These are phyloP conservation scores for Drosophila ogumai DNA, from an alignment of 1,140 invertebrate genomes.

Conservation along the genomic window DNA sequence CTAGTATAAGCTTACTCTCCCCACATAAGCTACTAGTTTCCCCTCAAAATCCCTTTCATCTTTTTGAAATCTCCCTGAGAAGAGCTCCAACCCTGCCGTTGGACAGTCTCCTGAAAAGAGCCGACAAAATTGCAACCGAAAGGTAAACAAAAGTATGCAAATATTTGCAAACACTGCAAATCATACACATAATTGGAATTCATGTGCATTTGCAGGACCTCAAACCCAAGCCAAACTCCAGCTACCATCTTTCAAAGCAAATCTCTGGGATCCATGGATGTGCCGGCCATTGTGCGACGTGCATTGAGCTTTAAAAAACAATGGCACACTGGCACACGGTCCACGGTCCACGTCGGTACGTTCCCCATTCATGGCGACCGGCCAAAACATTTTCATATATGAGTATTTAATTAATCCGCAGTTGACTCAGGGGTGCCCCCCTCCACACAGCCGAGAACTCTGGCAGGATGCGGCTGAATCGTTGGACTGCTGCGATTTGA, in stretches of 20 bases:
- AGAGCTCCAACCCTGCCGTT: background rate
- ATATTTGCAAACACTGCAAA: conserved; percentile 76
- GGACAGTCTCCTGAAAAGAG: conserved; percentile 48
- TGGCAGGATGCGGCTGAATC: conserved; percentile 47
- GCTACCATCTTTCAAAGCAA: background rate
- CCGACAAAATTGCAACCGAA: conserved; percentile 73
- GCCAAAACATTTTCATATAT: conserved; percentile 74
- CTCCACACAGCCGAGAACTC: background rate
- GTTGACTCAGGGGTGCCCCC: conserved; percentile 67
- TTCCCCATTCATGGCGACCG: conserved; percentile 41
- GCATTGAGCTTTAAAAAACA: conserved; percentile 73
- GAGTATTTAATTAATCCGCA: conserved; percentile 82
- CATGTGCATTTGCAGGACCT: conserved; percentile 43
- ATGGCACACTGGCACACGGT: conserved; percentile 63
- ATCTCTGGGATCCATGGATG: conserved; percentile 7
- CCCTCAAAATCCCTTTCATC: background rate
- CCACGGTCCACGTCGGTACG: conserved; percentile 16
- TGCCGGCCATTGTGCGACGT: conserved; percentile 58
- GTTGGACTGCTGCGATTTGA: conserved; percentile 23
- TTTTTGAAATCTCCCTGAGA: background rate
- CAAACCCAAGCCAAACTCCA: background rate
- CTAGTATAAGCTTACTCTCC: too few relatives aligned
- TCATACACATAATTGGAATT: conserved; percentile 81
- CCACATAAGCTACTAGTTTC: too few relatives aligned
- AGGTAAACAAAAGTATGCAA: conserved; percentile 71